Evolutionary conservation across 2,113 vertebrate species (phyloP).

Genomic region (Ciconia maguari): DNA sequence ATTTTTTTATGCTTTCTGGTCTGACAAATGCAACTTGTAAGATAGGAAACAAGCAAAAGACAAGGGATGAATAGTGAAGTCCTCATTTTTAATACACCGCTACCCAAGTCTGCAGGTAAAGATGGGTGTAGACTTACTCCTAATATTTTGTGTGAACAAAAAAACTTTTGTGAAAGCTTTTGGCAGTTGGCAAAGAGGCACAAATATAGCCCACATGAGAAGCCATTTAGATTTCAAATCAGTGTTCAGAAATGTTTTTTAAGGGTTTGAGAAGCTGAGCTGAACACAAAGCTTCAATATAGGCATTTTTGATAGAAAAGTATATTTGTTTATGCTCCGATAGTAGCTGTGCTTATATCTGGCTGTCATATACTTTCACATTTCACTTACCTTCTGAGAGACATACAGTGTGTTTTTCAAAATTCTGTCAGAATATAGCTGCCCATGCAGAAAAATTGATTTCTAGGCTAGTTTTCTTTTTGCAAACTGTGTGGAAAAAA

Average conservation of each 20-base stretch:
- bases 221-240: neutral
- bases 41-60: neutral
- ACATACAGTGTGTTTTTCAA: neutral
- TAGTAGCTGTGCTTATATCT: neutral
- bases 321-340: neutral
- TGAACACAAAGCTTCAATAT: neutral
- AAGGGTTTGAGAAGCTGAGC: neutral
- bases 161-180: neutral
- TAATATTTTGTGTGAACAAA: neutral
- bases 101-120: neutral
- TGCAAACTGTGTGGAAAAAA: neutral
- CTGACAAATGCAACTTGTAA: neutral
- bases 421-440: neutral
- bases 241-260: neutral
- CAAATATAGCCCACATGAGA: neutral
- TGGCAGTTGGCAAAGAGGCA: neutral
- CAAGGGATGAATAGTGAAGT: neutral
- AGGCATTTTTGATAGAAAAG: neutral
- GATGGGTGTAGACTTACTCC: neutral
- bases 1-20: neutral
- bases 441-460: constrained; percentile 1
- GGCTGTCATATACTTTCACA: neutral
- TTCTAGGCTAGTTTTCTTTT: neutral
- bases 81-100: neutral
- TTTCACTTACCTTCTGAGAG: constrained; percentile 30